Conservation (phyloP, 2,797 vertebrate species). For the Muraenolepis orangiensis region DNA sequence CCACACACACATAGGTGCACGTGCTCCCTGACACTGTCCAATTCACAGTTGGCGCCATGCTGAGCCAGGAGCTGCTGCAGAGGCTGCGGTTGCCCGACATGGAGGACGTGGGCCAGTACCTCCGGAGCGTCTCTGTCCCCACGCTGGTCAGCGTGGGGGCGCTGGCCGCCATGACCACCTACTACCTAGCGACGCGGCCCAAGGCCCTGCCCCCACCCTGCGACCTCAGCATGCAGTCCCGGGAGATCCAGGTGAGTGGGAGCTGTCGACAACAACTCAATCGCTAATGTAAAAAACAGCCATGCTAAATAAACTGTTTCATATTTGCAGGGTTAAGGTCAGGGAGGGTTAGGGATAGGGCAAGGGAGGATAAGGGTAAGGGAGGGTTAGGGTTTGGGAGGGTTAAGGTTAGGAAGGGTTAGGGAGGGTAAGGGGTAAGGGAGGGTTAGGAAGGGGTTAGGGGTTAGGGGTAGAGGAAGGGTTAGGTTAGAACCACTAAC, state of each 20-base stretch:
- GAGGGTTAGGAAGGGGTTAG: too few species aligned
- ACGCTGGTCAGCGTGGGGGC: conserved; percentile 84
- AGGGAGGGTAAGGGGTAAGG: too few species aligned
- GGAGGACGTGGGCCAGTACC: conserved; percentile 79
- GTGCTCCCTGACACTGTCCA: not conserved
- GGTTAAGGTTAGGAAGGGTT: too few species aligned
- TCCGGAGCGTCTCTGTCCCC: conserved; percentile 79
- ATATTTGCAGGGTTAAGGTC: too few species aligned
- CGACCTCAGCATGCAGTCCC: conserved; percentile 84
- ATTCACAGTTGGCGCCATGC: conserved; percentile 63
- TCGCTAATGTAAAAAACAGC: too few species aligned
- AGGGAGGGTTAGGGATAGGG: too few species aligned
- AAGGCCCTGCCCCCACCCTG: conserved; percentile 80
- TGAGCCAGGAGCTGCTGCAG: conserved; percentile 80
- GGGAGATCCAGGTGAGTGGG: conserved; percentile 79
- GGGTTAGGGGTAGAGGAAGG: too few species aligned
- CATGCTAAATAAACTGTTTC: too few species aligned
- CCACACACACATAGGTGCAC: not conserved
- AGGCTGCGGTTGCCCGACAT: conserved; percentile 82
- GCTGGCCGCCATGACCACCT: conserved; percentile 81
- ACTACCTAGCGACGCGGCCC: conserved; percentile 86
- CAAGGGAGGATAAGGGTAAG: too few species aligned
- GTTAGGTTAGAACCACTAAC: too few species aligned
- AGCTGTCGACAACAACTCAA: not conserved
- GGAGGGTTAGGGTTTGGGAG: too few species aligned